A percentile compares a stretch with the other conserved stretches of the same genome.
Evolutionary conservation across 2,113 vertebrate genomes (phyloP).

Genomic region (Sapayoa aenigma): DNA sequence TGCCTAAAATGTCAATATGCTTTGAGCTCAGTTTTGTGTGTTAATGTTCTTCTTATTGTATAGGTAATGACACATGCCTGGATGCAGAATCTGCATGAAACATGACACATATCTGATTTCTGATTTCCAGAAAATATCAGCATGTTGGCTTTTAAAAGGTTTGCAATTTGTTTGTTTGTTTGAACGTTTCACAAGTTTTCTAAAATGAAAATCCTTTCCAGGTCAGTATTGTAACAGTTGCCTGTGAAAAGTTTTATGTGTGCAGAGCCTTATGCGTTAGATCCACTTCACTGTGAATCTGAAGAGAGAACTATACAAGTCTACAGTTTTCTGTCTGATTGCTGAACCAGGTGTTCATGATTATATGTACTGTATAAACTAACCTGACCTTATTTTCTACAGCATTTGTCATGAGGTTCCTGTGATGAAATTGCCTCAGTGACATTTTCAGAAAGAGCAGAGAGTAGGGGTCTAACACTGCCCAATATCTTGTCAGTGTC

Average conservation of each 20-base stretch:
- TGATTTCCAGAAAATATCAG: neutral
- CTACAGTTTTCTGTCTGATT: neutral
- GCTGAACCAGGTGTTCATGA: neutral
- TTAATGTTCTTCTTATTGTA: neutral
- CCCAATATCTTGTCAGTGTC: fast-evolving
- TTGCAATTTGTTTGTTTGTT: neutral
- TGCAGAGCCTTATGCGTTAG: too few relatives aligned
- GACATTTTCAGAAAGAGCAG: neutral
- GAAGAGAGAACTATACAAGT: neutral
- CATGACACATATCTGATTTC: neutral
- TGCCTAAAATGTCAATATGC: neutral
- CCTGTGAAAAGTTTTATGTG: neutral
- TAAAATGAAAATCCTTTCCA: neutral
- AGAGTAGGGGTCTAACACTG: neutral
- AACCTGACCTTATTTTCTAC: neutral
- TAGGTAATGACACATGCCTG: neutral
- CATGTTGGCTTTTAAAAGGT: neutral
- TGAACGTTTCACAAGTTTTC: neutral
- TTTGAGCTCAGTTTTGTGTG: neutral
- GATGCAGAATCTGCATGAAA: neutral
- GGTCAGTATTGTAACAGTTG: neutral
- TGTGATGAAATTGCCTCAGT: neutral
- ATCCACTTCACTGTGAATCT: neutral
- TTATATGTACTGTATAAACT: neutral
- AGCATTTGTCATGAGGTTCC: neutral